Evolutionary conservation across 1,140 invertebrate genomes (phyloP), one percentile per base, ranked within the genome.

Genomic region (Drosophila orena): DNA sequence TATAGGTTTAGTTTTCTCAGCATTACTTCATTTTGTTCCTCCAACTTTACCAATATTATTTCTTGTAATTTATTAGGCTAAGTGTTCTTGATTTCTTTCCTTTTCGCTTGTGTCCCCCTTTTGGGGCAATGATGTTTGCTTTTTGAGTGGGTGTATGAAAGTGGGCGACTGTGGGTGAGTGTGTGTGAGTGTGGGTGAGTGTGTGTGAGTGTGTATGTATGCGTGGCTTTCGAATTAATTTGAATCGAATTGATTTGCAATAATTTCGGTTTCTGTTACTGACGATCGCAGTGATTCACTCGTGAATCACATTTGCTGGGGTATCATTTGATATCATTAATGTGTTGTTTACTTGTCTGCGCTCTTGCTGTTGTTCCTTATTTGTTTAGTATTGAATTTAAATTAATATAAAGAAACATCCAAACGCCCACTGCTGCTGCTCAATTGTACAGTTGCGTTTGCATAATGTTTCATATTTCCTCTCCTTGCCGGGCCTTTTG

Each of bases 371-470:
- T 54, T 46, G 34, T 52, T 66, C 56, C 81, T 88, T 86, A 88
- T 61, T 81, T 53, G 58, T 81, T 88, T 83, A 88, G 74, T 79
- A 86, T 86, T 88, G 81, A 81, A 79, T 88, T 78, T 69, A 88
- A 81, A 79, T 86, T 88, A 83, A 83, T 83, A 70, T 81, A 81
- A 81, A 81, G 81, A 88, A 85, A 81, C 81, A 75, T 81, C 59
- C 78, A 12, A 59, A 22, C 27, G 17, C 14, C 59, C 22, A 12
- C 42, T 30, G 15, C 14, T 20, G 34, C 35, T 61, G 15, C 8
- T 43, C 11, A n/a, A 47, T 12, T 15, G 1, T 24, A 8, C 30
- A 20, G 34, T 49, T 40, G 22, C 38, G 52, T 38, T 44, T 3
- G 43, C 37, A 47, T 37, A 50, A 24, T 5, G 38, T 34, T 53